Conservation (phyloP, 2,113 vertebrate genomes). For the Falcunculus frontatus region DNA sequence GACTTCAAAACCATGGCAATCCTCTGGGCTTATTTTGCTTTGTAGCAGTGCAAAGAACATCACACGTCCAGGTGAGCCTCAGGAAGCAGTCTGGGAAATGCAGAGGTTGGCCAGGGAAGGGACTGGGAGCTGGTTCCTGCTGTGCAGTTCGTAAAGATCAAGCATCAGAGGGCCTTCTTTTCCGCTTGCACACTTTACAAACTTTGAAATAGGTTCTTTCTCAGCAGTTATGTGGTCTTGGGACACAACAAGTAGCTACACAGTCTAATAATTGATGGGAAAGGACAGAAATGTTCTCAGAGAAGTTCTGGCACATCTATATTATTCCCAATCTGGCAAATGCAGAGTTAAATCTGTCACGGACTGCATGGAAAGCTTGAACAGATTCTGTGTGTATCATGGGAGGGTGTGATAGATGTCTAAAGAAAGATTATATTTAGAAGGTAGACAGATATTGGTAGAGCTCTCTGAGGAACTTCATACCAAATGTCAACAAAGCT, state of each 20-base stretch:
- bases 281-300: not conserved
- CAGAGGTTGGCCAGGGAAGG: not conserved
- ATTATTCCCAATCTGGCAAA: not conserved
- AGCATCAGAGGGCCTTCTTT: not conserved
- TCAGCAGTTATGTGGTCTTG: not conserved
- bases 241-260: not conserved
- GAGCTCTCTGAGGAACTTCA: not conserved
- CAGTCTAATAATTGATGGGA: not conserved
- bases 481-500: not conserved
- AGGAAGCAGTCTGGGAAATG: not conserved
- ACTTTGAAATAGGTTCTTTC: not conserved
- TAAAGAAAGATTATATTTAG: not conserved
- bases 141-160: not conserved
- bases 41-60: not conserved
- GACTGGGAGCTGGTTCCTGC: not conserved
- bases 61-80: not conserved
- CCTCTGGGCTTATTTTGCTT: not conserved
- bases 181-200: not conserved
- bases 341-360: not conserved
- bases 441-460: not conserved
- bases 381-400: not conserved
- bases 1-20: not conserved
- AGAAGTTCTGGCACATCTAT: not conserved
- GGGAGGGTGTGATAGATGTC: not conserved
- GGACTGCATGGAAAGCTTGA: not conserved